Conservation (phyloP, 2,888 invertebrate species). For the Limnephilus auricula region DNA sequence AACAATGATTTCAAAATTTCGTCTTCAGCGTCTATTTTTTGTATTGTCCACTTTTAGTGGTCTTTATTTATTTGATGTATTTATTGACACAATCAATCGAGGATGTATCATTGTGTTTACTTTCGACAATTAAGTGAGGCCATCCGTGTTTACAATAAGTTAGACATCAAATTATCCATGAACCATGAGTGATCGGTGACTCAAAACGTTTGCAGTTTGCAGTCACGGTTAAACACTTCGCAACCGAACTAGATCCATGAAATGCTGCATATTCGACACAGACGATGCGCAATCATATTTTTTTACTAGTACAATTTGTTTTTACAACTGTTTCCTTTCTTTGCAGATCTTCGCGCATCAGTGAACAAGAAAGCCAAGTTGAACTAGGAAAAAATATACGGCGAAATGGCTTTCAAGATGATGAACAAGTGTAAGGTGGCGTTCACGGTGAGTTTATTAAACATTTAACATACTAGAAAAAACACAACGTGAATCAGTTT, state of each 20-base stretch:
- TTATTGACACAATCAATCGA: background rate
- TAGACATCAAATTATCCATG: background rate
- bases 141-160: background rate
- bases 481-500: background rate
- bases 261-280: constrained; percentile 9
- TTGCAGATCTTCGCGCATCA: constrained; percentile 17
- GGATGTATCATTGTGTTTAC: background rate
- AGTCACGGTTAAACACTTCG: background rate
- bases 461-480: background rate
- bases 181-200: background rate
- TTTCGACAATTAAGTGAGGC: background rate
- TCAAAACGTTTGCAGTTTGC: background rate
- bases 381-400: background rate
- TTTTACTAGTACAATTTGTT: background rate
- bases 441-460: constrained; percentile 53
- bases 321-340: constrained; percentile 26
- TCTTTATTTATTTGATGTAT: background rate
- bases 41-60: background rate
- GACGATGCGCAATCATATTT: background rate
- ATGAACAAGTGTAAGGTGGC: constrained; percentile 61
- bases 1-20: background rate
- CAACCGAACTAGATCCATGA: background rate
- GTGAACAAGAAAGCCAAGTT: constrained; percentile 23
- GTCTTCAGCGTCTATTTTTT: background rate
- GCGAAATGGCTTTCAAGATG: constrained; percentile 49